Percentiles rank a stretch among this genome's conserved stretches.
These are phyloP conservation scores for Semnornis frantzii DNA, from an alignment of 2,113 vertebrate genomes.

Conservation along the genomic window DNA sequence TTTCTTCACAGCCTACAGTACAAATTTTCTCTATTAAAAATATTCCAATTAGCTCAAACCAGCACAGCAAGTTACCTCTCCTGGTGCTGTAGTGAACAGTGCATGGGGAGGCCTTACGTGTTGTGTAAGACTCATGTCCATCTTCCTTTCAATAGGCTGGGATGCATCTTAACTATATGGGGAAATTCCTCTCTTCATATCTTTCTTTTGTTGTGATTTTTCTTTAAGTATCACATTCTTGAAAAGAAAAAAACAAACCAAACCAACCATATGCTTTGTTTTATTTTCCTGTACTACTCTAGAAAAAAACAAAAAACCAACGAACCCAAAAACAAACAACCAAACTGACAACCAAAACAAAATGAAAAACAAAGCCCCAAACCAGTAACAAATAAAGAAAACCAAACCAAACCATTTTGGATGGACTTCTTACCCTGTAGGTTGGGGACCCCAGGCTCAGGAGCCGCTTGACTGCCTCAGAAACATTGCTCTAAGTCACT, in stretches of 20 bases:
- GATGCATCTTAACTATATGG: not conserved
- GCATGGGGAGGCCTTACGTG: rapidly evolving
- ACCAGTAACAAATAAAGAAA: no score
- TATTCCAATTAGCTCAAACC: no score
- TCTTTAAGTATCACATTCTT: not conserved
- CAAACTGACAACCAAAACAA: no score
- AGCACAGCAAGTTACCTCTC: not conserved
- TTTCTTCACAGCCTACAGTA: no score
- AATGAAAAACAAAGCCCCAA: no score
- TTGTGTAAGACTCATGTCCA: not conserved
- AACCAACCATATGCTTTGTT: not conserved
- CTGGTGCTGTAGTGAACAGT: not conserved
- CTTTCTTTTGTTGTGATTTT: not conserved
- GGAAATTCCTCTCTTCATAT: not conserved
- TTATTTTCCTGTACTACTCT: not conserved
- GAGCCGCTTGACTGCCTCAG: not conserved
- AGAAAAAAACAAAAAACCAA: not conserved
- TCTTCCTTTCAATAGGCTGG: not conserved
- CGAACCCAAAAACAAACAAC: not conserved
- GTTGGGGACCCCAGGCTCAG: not conserved
- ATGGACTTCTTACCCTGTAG: not conserved
- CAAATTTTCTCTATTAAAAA: no score
- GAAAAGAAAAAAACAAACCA: no score
- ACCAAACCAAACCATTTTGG: not conserved
- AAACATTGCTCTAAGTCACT: not conserved